These are phyloP conservation scores for Holocentrus rufus DNA, from an alignment of 2,797 vertebrate species.

Conservation along the genomic window DNA sequence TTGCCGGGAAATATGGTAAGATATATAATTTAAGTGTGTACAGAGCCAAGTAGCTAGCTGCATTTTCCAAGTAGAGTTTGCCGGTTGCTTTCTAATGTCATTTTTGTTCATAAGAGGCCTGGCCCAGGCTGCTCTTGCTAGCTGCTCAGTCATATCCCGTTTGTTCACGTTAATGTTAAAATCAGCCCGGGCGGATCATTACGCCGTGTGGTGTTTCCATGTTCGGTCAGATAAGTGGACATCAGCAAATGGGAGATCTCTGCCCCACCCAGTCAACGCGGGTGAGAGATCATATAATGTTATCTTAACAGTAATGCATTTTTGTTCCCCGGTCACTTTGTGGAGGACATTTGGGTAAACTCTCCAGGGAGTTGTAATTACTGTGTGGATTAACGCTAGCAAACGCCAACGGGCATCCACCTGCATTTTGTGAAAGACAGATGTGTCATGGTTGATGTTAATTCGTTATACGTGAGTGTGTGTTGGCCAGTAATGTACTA, in stretches of 20 bases:
- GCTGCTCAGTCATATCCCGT: constrained; percentile 38
- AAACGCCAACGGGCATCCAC: neutral
- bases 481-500: neutral
- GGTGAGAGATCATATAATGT: neutral
- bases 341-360: neutral
- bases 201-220: constrained; percentile 59
- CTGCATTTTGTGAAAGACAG: neutral
- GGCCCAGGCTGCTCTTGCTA: constrained; percentile 58
- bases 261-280: constrained; percentile 61
- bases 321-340: constrained; percentile 7
- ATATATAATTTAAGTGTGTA: neutral
- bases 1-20: neutral
- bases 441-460: constrained; percentile 7
- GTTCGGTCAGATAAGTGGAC: constrained; percentile 65
- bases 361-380: neutral
- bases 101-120: constrained; percentile 27
- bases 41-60: neutral
- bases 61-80: neutral
- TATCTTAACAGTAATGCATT: neutral
- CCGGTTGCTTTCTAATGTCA: neutral
- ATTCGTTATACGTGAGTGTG: no score
- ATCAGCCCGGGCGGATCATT: constrained; percentile 14
- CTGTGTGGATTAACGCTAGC: neutral
- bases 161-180: constrained; percentile 3
- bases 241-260: constrained; percentile 35